Conservation (phyloP, 2,113 vertebrate genomes). For the Prunella himalayana region DNA sequence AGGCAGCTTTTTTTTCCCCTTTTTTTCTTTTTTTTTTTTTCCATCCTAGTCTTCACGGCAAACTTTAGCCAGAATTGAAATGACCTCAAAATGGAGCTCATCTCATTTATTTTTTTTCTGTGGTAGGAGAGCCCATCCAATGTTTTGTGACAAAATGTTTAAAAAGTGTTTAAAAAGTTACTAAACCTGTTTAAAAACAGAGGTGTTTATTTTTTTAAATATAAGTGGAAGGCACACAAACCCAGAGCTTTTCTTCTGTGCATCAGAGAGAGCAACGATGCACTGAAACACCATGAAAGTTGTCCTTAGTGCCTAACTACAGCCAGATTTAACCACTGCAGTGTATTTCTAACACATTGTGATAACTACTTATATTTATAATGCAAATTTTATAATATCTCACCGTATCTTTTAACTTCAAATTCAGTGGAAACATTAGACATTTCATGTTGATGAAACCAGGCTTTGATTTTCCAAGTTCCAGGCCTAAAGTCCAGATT, state of each 20-base stretch:
- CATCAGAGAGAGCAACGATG: neutral
- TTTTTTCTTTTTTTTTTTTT: no score
- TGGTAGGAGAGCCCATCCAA: neutral
- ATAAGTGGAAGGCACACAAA: neutral
- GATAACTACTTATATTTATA: neutral
- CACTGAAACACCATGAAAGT: neutral
- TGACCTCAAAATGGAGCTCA: neutral
- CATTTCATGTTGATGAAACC: constrained; percentile 48
- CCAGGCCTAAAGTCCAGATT: constrained; percentile 63
- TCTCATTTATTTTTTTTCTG: neutral
- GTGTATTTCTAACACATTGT: neutral
- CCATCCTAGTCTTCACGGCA: neutral
- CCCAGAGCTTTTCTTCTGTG: neutral
- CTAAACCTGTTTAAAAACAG: neutral
- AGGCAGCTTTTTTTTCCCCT: neutral
- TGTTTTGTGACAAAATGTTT: neutral
- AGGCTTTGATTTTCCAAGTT: constrained; percentile 69
- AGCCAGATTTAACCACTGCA: neutral
- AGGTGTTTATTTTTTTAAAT: neutral
- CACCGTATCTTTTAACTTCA: constrained; percentile 73
- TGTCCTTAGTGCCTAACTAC: neutral
- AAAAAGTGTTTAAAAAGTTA: neutral
- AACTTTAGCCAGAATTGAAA: neutral
- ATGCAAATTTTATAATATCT: neutral
- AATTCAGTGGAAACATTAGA: constrained; percentile 63